Evolutionary conservation across 2,797 vertebrate genomes (phyloP).

Genomic region (Eutrigla gurnardus): DNA sequence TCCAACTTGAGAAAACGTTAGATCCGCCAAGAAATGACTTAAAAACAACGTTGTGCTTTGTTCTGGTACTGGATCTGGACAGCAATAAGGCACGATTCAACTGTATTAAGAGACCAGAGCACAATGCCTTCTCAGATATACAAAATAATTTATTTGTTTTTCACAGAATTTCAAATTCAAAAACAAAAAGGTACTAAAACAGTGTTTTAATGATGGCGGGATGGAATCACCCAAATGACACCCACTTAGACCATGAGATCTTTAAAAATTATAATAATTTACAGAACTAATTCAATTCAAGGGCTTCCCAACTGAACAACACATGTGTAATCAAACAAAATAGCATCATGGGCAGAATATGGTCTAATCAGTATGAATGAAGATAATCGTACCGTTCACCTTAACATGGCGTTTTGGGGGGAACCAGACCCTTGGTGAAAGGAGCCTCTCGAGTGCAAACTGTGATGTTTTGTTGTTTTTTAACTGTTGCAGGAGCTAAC

Average conservation of each 20-base stretch:
- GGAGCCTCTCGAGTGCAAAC: slow-evolving; percentile 50
- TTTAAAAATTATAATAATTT: not conserved
- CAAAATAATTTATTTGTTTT: slow-evolving; percentile 21
- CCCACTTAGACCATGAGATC: not conserved
- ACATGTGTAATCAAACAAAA: slow-evolving; percentile 25
- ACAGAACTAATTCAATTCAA: slow-evolving; percentile 14
- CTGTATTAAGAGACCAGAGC: slow-evolving; percentile 13
- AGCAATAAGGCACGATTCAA: slow-evolving; percentile 1
- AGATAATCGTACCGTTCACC: slow-evolving; percentile 14
- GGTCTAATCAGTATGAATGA: slow-evolving; percentile 19
- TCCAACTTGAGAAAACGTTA: not conserved
- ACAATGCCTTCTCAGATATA: not conserved
- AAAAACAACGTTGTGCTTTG: not conserved
- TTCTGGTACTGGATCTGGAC: slow-evolving; percentile 36
- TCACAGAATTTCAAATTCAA: slow-evolving; percentile 18
- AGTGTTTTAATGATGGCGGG: not conserved
- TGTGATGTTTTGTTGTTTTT: slow-evolving; percentile 35
- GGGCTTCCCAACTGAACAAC: slow-evolving; percentile 26
- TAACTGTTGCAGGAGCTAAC: slow-evolving; percentile 54
- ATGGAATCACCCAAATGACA: not conserved
- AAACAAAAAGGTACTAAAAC: slow-evolving; percentile 40
- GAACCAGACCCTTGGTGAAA: slow-evolving; percentile 15
- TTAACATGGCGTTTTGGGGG: slow-evolving; percentile 6
- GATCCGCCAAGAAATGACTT: not conserved
- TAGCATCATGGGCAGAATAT: slow-evolving; percentile 23